Percentiles rank a stretch among this genome's conserved stretches.
Conservation (phyloP, 1,140 invertebrate genomes). For the Drosophila funebris region DNA sequence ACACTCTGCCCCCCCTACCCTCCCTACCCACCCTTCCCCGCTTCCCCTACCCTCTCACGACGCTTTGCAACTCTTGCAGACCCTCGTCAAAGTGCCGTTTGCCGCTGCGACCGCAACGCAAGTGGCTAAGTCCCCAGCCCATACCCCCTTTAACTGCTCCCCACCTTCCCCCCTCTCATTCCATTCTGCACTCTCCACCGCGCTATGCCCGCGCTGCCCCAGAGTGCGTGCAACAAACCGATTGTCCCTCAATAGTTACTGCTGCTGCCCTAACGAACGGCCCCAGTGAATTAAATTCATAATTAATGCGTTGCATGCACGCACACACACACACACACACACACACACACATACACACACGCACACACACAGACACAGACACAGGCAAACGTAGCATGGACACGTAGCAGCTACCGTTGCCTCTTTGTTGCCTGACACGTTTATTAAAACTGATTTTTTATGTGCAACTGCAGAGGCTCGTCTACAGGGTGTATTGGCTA, state of each 20-base stretch:
- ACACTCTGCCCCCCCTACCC: constrained; percentile 5
- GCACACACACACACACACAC: constrained; percentile 60
- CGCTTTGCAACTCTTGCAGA: background rate
- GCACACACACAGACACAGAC: constrained; percentile 1
- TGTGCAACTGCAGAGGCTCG: background rate
- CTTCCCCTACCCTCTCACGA: background rate
- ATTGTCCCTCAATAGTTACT: constrained; percentile 30
- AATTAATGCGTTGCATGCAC: constrained; percentile 82
- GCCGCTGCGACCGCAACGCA: constrained; percentile 18
- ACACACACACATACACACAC: constrained; percentile 13
- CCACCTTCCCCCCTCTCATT: background rate
- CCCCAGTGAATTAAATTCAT: constrained; percentile 79
- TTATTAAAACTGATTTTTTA: constrained; percentile 79
- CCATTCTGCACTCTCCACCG: no score
- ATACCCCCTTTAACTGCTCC: background rate
- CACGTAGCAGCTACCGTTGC: constrained; percentile 73
- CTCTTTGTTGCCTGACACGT: constrained; percentile 76
- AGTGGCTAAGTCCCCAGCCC: background rate
- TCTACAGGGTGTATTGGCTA: constrained; percentile 6
- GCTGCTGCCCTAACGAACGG: constrained; percentile 44
- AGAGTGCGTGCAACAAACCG: background rate
- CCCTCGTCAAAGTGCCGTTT: constrained; percentile 33
- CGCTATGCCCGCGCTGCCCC: no score
- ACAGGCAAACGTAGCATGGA: constrained; percentile 33
- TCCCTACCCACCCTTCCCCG: background rate